Conservation (phyloP, 1,140 invertebrate genomes). For the Dreissena rostriformis region DNA sequence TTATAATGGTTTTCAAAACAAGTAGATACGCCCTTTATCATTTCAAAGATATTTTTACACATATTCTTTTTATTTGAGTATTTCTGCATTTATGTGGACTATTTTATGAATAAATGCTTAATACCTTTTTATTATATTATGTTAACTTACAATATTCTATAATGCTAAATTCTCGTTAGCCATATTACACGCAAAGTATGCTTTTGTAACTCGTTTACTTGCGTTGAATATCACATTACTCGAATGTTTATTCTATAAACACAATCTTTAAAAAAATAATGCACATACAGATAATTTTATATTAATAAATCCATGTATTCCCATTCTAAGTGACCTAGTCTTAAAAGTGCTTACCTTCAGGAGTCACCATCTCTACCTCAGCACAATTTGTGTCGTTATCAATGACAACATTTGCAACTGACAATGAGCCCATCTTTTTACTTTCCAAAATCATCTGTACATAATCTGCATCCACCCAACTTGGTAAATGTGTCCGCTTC, state of each 20-base stretch:
- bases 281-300: not conserved
- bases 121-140: too few relatives aligned
- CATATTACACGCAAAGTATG: not conserved
- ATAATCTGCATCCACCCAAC: not conserved
- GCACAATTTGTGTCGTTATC: not conserved
- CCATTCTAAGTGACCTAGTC: not conserved
- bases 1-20: too few relatives aligned
- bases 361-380: not conserved
- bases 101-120: too few relatives aligned
- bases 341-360: constrained; percentile 3
- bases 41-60: too few relatives aligned
- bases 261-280: not conserved
- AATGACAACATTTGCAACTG: not conserved
- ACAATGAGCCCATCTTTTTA: not conserved
- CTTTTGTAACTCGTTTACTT: too few relatives aligned
- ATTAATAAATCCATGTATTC: too few relatives aligned
- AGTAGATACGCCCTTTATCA: too few relatives aligned
- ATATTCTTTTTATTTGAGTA: too few relatives aligned
- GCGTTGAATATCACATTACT: not conserved
- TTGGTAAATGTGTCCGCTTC: too few relatives aligned
- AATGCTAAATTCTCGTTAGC: not conserved
- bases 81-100: too few relatives aligned
- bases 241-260: not conserved
- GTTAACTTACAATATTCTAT: too few relatives aligned
- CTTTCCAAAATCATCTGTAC: constrained; percentile 23